Evolutionary conservation across 2,113 vertebrate species (phyloP), one percentile per base, ranked within the genome.

Genomic region (Narcine bancroftii): DNA sequence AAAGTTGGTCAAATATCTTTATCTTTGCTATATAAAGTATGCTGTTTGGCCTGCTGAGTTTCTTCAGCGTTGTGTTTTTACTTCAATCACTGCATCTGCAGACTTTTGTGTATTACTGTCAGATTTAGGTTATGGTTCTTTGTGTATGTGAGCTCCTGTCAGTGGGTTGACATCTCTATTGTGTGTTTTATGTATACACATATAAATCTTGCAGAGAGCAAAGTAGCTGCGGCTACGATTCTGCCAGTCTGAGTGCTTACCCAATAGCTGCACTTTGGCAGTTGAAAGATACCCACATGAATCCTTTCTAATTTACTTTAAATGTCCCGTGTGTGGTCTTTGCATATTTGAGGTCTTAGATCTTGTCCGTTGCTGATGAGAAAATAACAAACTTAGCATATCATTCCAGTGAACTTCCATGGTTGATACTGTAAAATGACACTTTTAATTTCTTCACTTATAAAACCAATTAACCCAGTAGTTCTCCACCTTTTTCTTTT

Each of bases 301-400:
- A n/a, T 56, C n/a, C 53, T 87, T 87, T 87, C 81, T 9, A 36
- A 60, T 87, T 87, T 87, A 63, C 60, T 87, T 87, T 60, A 56
- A n/a, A 39, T 60, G 81, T 87, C 81, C 36, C 6, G n/a, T 87
- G 81, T 60, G 81, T 60, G 81, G 81, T 63, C 81, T 33, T 87
- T 6, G 6, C 81, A 87, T 50, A 87, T 87, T 87, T 60, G 81
- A 36, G 81, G 53, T 36, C 53, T 15, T 53, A 36, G 53, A 50
- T 85, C 29, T n/a, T 50, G n/a, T 33, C 77, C 33, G 50, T 87
- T n/a, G 60, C 53, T 60, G 81, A 60, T 21, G 33, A 36, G 15
- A 87, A 83, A 87, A 53, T 33, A 87, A 56, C 81, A 63, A 15
- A 19, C n/a, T 60, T 19, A 33, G 33, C 53, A 63, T 36, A 36